Percentiles rank a stretch among this genome's conserved stretches.
Evolutionary conservation across 2,113 vertebrate species (phyloP).

Genomic region (Trichomycterus rosablanca): DNA sequence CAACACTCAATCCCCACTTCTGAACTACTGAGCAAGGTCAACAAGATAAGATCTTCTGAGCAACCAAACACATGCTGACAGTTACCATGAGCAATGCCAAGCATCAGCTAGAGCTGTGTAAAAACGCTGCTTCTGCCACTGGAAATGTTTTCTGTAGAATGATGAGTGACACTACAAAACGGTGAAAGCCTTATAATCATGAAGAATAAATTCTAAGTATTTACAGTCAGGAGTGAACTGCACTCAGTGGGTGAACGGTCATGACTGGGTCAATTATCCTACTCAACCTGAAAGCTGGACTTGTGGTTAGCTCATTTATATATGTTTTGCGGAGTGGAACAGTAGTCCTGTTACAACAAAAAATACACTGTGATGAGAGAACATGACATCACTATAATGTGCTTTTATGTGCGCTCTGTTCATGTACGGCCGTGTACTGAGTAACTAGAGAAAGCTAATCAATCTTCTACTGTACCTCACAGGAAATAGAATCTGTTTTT

Average conservation of each 20-base stretch:
- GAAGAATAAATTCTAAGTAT: no score
- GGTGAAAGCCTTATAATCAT: no score
- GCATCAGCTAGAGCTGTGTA: no score
- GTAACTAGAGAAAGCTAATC: constrained; percentile 73
- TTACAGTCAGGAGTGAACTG: no score
- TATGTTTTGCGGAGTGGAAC: constrained; percentile 20
- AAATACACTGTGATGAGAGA: constrained; percentile 11
- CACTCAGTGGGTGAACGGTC: not conserved
- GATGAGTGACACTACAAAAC: no score
- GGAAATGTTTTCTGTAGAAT: no score
- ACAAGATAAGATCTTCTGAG: no score
- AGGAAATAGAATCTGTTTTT: constrained; percentile 62
- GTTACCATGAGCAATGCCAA: no score
- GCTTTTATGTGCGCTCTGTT: constrained; percentile 33
- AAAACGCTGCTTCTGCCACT: no score
- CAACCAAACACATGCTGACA: no score
- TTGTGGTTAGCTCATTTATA: constrained; percentile 18
- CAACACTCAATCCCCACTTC: no score
- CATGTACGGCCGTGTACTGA: constrained; percentile 54
- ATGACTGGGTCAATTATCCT: constrained; percentile 12
- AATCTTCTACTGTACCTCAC: constrained; percentile 65
- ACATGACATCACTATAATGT: constrained; percentile 35
- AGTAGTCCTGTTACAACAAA: constrained; percentile 26
- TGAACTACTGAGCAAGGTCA: no score
- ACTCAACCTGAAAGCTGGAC: not conserved